Conservation (phyloP, 1,140 invertebrate species). For the Drosophila triauraria region DNA sequence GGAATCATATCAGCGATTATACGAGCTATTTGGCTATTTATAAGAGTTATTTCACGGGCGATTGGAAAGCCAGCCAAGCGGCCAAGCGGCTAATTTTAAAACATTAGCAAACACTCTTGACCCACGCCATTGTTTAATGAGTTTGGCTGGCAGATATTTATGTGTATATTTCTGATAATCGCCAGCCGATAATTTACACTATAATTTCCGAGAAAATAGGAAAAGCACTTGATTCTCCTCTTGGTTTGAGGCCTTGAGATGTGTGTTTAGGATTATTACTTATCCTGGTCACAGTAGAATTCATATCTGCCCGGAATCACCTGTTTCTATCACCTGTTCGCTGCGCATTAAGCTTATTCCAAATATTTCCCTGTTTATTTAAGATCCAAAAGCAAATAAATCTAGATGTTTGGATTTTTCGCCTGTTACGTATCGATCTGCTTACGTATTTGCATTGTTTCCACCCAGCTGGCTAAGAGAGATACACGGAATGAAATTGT, state of each 20-base stretch:
- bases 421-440: conserved; percentile 23
- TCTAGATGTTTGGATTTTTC: conserved; percentile 21
- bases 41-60: conserved; percentile 56
- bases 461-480: conserved; percentile 15
- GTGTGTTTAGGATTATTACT: conserved; percentile 7
- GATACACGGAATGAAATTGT: conserved; percentile 46
- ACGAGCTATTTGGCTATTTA: conserved; percentile 58
- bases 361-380: conserved; percentile 51
- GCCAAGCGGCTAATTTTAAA: conserved; percentile 57
- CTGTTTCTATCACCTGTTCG: too few relatives aligned
- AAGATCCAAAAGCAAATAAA: conserved; percentile 48
- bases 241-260: background rate
- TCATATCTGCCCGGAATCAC: conserved; percentile 1
- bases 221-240: background rate
- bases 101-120: conserved; percentile 54
- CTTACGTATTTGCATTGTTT: conserved; percentile 39
- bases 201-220: background rate
- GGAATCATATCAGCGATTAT: conserved; percentile 38
- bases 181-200: conserved; percentile 8
- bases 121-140: conserved; percentile 62
- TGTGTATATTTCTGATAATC: conserved; percentile 34
- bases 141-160: conserved; percentile 40
- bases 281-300: conserved; percentile 4
- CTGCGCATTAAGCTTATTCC: conserved; percentile 31
- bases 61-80: conserved; percentile 26